Percentiles rank a stretch among this genome's conserved stretches.
Conservation (phyloP, 2,888 invertebrate genomes). For the Drosophila subquinaria region DNA sequence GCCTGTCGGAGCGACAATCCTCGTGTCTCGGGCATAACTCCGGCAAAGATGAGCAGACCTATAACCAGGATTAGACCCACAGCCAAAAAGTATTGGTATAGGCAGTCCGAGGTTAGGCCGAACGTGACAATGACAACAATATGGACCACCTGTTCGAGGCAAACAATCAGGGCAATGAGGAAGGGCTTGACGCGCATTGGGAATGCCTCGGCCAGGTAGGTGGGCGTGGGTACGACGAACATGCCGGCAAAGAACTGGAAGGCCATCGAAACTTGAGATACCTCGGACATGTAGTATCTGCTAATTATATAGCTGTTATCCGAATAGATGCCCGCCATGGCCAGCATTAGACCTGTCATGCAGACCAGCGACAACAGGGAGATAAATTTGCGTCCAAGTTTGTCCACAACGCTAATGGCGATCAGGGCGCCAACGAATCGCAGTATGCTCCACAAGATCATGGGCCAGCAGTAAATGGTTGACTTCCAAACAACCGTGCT, state of each 20-base stretch:
- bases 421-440: slow-evolving; percentile 70
- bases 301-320: slow-evolving; percentile 25
- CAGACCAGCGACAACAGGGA: slow-evolving; percentile 65
- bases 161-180: slow-evolving; percentile 65
- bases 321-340: slow-evolving; percentile 63
- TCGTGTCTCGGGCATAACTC: slow-evolving; percentile 66
- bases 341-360: slow-evolving; percentile 69
- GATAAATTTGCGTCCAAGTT: slow-evolving; percentile 66
- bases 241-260: slow-evolving; percentile 77
- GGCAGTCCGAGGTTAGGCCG: background rate
- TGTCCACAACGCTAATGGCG: slow-evolving; percentile 62
- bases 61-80: slow-evolving; percentile 65
- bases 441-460: slow-evolving; percentile 62
- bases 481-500: slow-evolving; percentile 42
- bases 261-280: slow-evolving; percentile 60
- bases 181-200: slow-evolving; percentile 75
- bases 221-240: slow-evolving; percentile 68
- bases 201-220: slow-evolving; percentile 80
- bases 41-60: slow-evolving; percentile 49
- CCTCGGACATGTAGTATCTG: slow-evolving; percentile 58
- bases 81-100: slow-evolving; percentile 60
- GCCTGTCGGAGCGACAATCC: slow-evolving; percentile 62
- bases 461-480: slow-evolving; percentile 54
- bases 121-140: slow-evolving; percentile 66
- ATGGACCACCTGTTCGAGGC: slow-evolving; percentile 73